Evolutionary conservation across 2,888 invertebrate genomes (phyloP).

Genomic region (Drosophila colorata): DNA sequence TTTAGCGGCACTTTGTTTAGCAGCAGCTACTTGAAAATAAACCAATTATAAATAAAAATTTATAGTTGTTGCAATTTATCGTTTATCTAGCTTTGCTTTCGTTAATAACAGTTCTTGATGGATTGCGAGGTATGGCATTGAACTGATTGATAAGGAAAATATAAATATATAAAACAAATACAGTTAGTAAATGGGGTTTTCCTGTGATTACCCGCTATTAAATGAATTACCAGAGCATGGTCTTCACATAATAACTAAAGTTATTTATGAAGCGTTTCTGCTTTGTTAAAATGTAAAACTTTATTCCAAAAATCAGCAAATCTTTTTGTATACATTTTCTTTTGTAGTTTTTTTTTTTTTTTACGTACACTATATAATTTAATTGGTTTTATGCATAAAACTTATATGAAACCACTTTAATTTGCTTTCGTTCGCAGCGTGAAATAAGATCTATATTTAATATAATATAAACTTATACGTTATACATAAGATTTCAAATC

Average conservation of each 20-base stretch:
- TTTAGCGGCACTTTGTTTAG: neutral
- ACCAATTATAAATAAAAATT: constrained; percentile 4
- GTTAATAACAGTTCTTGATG: neutral
- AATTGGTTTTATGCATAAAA: constrained; percentile 31
- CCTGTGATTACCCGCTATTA: neutral
- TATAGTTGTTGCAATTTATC: neutral
- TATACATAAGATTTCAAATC: constrained; percentile 61
- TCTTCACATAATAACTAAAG: neutral
- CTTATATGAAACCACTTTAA: constrained; percentile 54
- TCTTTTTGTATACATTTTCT: constrained; percentile 46
- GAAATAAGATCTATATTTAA: constrained; percentile 27
- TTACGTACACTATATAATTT: constrained; percentile 39
- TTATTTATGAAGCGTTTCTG: no score
- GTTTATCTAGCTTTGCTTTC: constrained; percentile 6
- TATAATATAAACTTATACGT: constrained; percentile 14
- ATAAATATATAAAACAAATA: constrained; percentile 11
- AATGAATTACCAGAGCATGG: neutral
- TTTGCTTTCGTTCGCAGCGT: constrained; percentile 17
- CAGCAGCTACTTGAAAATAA: neutral
- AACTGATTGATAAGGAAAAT: constrained; percentile 5
- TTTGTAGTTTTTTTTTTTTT: constrained; percentile 17
- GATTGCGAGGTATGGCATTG: neutral
- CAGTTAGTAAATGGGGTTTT: neutral
- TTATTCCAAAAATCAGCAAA: constrained; percentile 66
- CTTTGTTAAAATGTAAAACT: constrained; percentile 61